Conservation (phyloP, 2,113 vertebrate genomes). For the Reinhardtius hippoglossoides region DNA sequence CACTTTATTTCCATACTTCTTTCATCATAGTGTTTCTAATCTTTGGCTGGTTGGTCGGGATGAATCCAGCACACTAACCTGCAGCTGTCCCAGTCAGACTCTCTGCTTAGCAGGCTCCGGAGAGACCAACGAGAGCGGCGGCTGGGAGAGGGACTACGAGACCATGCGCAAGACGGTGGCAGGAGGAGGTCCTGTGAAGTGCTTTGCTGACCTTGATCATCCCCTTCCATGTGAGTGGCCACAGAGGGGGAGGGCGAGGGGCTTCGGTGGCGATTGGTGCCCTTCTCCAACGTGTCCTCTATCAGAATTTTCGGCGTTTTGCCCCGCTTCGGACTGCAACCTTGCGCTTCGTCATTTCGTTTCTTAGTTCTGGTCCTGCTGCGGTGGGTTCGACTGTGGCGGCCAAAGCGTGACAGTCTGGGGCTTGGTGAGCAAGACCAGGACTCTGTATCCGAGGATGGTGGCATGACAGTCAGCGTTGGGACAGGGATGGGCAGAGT, state of each 20-base stretch:
- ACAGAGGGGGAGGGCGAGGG: conserved; percentile 22
- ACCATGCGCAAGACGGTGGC: conserved; percentile 72
- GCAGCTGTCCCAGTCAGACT: conserved; percentile 81
- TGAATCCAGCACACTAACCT: conserved; percentile 79
- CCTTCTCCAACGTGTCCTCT: conserved; percentile 12
- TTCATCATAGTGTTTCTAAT: not conserved
- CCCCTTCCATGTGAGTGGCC: conserved; percentile 30
- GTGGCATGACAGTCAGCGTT: conserved; percentile 77
- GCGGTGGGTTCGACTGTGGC: conserved; percentile 35
- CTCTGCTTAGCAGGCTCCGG: conserved; percentile 81
- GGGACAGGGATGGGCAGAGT: conserved; percentile 74
- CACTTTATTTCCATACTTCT: not conserved
- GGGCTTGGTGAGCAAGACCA: conserved; percentile 83
- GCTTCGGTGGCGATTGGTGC: not conserved
- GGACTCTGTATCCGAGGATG: conserved; percentile 81
- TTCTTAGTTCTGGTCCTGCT: conserved; percentile 58
- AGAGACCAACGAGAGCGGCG: conserved; percentile 82
- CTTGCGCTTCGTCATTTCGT: conserved; percentile 40
- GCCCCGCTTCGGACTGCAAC: conserved; percentile 11
- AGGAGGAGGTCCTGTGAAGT: conserved; percentile 66
- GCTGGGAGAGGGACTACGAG: conserved; percentile 79
- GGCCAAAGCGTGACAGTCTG: conserved; percentile 34
- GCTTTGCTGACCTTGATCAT: conserved; percentile 41
- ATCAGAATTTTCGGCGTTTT: conserved; percentile 34
- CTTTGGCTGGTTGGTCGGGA: conserved; percentile 8